Base-by-base conservation (phyloP, 2,797 vertebrate species). In the Enteromius fasciolatus region DNA sequence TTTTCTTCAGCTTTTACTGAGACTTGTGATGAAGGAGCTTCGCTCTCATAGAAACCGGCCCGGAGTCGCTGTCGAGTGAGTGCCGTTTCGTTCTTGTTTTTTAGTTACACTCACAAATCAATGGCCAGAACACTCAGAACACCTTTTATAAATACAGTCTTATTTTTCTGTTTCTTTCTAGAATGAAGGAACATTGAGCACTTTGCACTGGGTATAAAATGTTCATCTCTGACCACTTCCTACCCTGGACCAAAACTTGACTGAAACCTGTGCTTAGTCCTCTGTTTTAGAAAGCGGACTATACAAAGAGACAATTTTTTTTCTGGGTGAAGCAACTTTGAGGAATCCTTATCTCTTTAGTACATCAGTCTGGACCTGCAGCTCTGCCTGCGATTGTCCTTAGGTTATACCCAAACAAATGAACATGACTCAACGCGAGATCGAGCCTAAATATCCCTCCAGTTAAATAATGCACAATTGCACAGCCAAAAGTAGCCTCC, bases 121-220 rank as follows among this genome's bases (percentile, higher is more conserved):
- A 9, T 28, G 12, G 2, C 3, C 11, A 61, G 28, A 31, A 48
- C n/a, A 28, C 3, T 36, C 25, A 66, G 33, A 36, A 1, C 9
- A 5, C 23, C n/a, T 14, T 11, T 18, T 61, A 11, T 28, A 4
- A 76, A 20, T 11, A 0, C 6, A 68, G 41, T 23, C 4, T 81
- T 48, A n/a, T 61, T 41, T 3, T 61, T 15, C 46, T 90, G 41
- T 78, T 0, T 77, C 59, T 88, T 79, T 46, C 25, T 86, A 94
- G 93, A 89, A 54, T 93, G 83, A 94, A 94, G 92, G 93, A 94
- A 74, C 93, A 94, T 78, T 94, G 88, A 93, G 85, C 85, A 85
- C 90, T 90, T 89, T 89, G 74, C 73, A 85, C 84, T 74, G n/a
- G 48, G 69, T 46, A 31, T 3, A 33, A 75, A 33, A 54, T 20